Evolutionary conservation across 2,888 invertebrate species (phyloP), one percentile per base, ranked within the genome.

Genomic region (Eurois occulta): DNA sequence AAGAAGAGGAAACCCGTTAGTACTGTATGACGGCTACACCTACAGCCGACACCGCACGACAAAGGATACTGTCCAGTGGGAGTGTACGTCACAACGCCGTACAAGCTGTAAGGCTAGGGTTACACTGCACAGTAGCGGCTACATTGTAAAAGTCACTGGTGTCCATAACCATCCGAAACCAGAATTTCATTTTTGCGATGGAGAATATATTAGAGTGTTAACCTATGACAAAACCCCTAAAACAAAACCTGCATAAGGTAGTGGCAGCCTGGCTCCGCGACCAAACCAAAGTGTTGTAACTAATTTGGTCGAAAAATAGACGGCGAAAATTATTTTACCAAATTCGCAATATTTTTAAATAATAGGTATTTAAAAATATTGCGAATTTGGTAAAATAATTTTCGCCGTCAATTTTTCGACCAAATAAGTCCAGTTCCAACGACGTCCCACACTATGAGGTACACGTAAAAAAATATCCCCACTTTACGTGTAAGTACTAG

Each of bases 1-100:
- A 21, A 60, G 32, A 60, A 60, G 16, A 32, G 60, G 18, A 18
- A 38, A 48, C 0, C 46, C n/a, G 16, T n/a, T 41, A 1, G 28
- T 78, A 24, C 13, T 73, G 6, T 24, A 48, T n/a, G 46, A 43
- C 0, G 79, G 79, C 0, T 69, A 48, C 35, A 78, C 68, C 1
- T 65, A 65, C n/a, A 65, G 65, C n/a, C 65, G 65, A 16, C n/a
- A 65, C n/a, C 64, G 64, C 24, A 64, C 38, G 38, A 64, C 64
- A n/a, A 64, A 64, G 38, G 64, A 64, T 13, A 38, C 4, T 38
- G 64, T 38, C 38, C 64, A 64, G 24, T 38, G 64, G 64, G 38
- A n/a, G 21, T 65, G 64, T 41, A 7, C 64, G 2, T 65, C 41
- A n/a, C 64, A 65, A n/a, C 64, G 64, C 7, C 13, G 64, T 41